Conservation (phyloP, 2,113 vertebrate genomes). For the Callorhinus ursinus region DNA sequence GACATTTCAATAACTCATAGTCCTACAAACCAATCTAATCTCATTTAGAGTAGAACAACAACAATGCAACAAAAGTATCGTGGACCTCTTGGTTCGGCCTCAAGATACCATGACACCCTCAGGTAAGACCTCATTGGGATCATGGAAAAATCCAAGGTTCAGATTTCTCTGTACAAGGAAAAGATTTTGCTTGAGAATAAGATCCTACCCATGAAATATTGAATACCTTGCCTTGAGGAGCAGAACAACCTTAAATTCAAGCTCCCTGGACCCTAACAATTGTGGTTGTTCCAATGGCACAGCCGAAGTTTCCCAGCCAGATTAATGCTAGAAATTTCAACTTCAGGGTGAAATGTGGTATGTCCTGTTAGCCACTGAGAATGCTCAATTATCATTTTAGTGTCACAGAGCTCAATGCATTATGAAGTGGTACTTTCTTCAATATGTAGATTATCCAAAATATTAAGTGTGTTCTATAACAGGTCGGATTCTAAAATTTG, state of each 20-base stretch:
- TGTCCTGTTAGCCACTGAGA: no score
- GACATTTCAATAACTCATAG: neutral
- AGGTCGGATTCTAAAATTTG: conserved; percentile 37
- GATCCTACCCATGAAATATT: neutral
- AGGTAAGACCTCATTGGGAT: neutral
- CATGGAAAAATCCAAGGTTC: neutral
- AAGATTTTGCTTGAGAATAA: neutral
- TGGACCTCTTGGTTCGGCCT: neutral
- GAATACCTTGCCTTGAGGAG: no score
- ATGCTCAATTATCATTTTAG: neutral
- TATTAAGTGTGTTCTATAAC: neutral
- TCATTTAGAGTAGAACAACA: neutral
- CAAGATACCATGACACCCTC: neutral
- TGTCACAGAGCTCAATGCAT: neutral
- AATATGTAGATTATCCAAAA: neutral
- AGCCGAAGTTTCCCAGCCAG: neutral
- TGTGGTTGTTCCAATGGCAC: rapidly evolving
- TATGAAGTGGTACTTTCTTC: neutral
- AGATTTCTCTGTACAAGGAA: neutral
- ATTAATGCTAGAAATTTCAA: neutral
- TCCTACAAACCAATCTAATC: neutral
- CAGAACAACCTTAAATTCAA: neutral
- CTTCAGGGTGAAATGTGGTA: neutral
- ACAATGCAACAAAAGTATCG: neutral
- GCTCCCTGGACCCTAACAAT: neutral